Evolutionary conservation across 2,113 vertebrate species (phyloP).

Genomic region (Rhinichthys klamathensis): DNA sequence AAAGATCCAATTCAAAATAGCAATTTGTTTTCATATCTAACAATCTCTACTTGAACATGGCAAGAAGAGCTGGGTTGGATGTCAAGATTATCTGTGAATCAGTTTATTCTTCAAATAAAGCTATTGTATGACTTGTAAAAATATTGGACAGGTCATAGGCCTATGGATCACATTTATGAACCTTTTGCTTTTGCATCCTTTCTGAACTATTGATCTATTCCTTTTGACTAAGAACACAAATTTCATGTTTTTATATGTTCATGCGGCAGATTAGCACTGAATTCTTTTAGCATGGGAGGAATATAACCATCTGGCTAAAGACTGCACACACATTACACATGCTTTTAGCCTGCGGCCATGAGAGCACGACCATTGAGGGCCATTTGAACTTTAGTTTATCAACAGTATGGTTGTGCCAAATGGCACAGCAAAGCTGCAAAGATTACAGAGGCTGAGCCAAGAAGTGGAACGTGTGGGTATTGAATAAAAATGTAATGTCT

Average conservation of each 20-base stretch:
- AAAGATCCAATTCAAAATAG: background rate
- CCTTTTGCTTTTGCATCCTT: background rate
- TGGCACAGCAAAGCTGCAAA: slow-evolving; percentile 25
- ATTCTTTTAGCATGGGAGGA: background rate
- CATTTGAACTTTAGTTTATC: slow-evolving; percentile 48
- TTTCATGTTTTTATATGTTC: background rate
- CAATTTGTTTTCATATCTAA: background rate
- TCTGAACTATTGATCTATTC: background rate
- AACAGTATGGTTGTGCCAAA: slow-evolving; percentile 44
- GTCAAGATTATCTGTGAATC: background rate
- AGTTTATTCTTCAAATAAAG: background rate
- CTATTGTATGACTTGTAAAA: background rate
- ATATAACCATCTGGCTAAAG: slow-evolving; percentile 22
- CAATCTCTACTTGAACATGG: background rate
- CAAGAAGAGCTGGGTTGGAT: background rate
- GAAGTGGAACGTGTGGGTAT: background rate
- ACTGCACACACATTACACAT: slow-evolving; percentile 30
- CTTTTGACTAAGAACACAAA: background rate
- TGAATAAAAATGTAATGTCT: background rate
- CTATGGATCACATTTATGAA: background rate
- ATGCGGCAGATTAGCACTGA: slow-evolving; percentile 23
- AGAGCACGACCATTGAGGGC: slow-evolving; percentile 36
- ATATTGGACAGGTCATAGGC: background rate
- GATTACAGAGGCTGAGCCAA: slow-evolving; percentile 36
- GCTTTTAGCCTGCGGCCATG: background rate